Evolutionary conservation across 1,140 invertebrate species (phyloP), one percentile per base, ranked within the genome.

Genomic region (Pseudomyrmex sp.): DNA sequence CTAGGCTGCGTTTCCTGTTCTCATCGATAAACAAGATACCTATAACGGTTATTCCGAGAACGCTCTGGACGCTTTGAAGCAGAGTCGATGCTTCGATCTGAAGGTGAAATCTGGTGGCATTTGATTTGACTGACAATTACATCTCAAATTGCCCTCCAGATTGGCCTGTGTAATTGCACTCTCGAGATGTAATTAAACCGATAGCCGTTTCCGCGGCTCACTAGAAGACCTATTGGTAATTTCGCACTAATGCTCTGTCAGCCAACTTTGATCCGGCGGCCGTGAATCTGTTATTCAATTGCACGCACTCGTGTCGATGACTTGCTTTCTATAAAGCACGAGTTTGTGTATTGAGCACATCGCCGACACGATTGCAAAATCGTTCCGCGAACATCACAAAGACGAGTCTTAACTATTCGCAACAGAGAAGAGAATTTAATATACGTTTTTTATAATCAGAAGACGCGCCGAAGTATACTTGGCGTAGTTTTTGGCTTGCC

Each of bases 181-280:
- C 72, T 54, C 15, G 65, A 83, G 84, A 85, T 79, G 84, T 79
- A 90, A 90, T 90, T 90, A 90, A 90, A 85, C 75, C 79, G 83
- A 90, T 89, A 85, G 85, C 82, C 80, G 65, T 85, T 90, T 88
- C 82, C 75, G 77, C 66, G 82, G 82, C 35, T 70, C 80, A 48
- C 68, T 61, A 73, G 82, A 85, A 88, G 85, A 82, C 56, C 58
- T 59, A 15, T 46, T 66, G 66, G 77, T 87, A 89, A 82, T 89
- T 89, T 85, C 82, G 77, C 58, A 18, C 59, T 80, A 82, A 79
- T 70, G 72, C 80, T 66, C 73, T 58, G 52, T 56, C 54, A 46
- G 50, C 65, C 58, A 83, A 74, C 65, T 84, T 82, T 74, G 52
- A 77, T 23, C 46, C 52, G 0, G 10, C n/a, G 20, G 54, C 56